Evolutionary conservation across 2,113 vertebrate genomes (phyloP), one percentile per base, ranked within the genome.

Genomic region (Entomyzon cyanotis): DNA sequence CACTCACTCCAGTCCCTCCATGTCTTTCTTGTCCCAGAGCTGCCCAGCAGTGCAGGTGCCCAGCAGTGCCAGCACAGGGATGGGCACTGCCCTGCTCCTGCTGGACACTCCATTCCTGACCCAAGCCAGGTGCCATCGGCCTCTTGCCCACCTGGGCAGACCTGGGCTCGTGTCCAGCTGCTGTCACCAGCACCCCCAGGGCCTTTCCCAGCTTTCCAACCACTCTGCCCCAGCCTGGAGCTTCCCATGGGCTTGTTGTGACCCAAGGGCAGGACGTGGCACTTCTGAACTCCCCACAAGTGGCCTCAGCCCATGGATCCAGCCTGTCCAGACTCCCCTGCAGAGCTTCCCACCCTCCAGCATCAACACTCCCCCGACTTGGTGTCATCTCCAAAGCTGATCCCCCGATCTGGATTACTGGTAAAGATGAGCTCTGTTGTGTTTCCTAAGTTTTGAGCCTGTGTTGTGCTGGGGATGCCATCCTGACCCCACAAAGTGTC

Each of bases 131-230:
- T 25, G 44, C 39, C 46, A 6, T 0, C 60, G 59, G 12, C 30
- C 15, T 41, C 16, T 9, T 80, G 18, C n/a, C 60, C 25, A 7
- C 14, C 15, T 79, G 62, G 39, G 18, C n/a, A 53, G 21, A 7
- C 14, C 15, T 79, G 62, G 39, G 8, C 4, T 84, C 0, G 0
- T 20, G 23, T 37, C 50, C 41, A 3, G 9, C 41, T 1, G 4
- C 2, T 35, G 53, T 2, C 59, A 41, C 8, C 68, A 53, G 15
- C 67, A 22, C 17, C 25, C 14, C 46, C 59, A 41, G 30, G 23
- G 27, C 47, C 41, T 68, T 62, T 55, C 22, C 20, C 14, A 37
- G 16, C 16, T 84, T 44, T 17, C 33, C 64, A 84, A 42, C 41
- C n/a, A 1, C 30, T 68, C 30, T 70, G n/a, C 4, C 39, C 39